A percentile compares a stretch with the other conserved stretches of the same genome.
Evolutionary conservation across 2,888 invertebrate species (phyloP).

Genomic region (Tuberolachnus salignus): DNA sequence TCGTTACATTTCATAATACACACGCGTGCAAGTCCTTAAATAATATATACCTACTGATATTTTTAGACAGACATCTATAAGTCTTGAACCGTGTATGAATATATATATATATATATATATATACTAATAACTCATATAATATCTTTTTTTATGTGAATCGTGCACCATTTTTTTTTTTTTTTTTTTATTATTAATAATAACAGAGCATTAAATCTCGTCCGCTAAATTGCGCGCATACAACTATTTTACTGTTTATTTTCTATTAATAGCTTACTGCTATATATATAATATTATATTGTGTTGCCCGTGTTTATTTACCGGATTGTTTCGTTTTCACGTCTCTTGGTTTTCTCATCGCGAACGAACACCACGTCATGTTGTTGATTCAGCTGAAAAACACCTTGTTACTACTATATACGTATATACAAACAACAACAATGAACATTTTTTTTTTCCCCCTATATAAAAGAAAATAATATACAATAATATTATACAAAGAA

Average conservation of each 20-base stretch:
- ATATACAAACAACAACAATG: constrained; percentile 18
- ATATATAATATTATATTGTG: no score
- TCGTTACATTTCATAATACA: no score
- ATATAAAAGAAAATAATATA: not conserved
- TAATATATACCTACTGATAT: no score
- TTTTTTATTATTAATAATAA: not conserved
- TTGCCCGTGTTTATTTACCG: constrained; percentile 7
- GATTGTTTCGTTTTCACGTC: constrained; percentile 9
- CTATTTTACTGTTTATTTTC: not conserved
- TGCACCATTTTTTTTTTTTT: not conserved
- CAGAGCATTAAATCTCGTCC: not conserved
- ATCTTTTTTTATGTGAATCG: not conserved
- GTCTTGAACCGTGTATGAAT: no score
- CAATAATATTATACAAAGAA: constrained; percentile 1
- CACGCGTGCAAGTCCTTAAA: no score
- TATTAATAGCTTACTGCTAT: not conserved
- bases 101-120: no score
- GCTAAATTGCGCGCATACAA: not conserved
- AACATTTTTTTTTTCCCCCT: constrained; percentile 20
- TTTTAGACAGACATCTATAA: no score
- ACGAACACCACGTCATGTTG: not conserved
- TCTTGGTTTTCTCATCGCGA: constrained; percentile 20
- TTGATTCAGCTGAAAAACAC: constrained; percentile 36
- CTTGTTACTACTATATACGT: constrained; percentile 5
- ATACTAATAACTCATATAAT: no score